Evolutionary conservation across 2,113 vertebrate genomes (phyloP), one percentile per base, ranked within the genome.

Genomic region (Lycocorax pyrrhopterus): DNA sequence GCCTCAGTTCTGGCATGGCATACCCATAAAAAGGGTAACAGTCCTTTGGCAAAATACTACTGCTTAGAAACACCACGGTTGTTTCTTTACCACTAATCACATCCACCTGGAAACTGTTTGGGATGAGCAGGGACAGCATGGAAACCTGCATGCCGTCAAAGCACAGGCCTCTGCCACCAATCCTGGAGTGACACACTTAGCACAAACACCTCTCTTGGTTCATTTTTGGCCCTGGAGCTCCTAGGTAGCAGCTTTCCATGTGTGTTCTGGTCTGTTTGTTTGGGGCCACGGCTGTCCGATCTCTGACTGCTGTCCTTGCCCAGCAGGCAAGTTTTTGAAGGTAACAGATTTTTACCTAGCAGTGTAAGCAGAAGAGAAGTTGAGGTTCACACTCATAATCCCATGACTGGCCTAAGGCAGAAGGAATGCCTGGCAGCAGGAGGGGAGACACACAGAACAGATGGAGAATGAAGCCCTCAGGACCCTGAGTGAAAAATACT

Each of bases 1-100:
- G 29, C 9, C 25, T 87, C 68, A 30, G 29, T 75, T 94, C 58
- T 0, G 0, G 22, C 37, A 52, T 0, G 0, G 21, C 35, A 62
- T 56, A 68, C 6, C 37, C 1, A 3, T 69, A 64, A 90, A 90
- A 83, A 90, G 11, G 35, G 46, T 84, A 87, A 67, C 56, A 84
- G 56, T 75, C 41, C 52, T 82, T 68, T 67, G 66, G 73, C n/a
- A 67, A 94, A 95, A 91, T 58, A 74, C 18, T 75, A 32, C 47
- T 86, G 29, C 52, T 90, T 92, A 68, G 33, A 78, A 84, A 53
- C 62, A 21, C 53, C 56, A 21, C 51, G 37, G 35, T 88, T 87
- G 12, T 93, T 90, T 86, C 51, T 78, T 67, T 26, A 41, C 16
- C 29, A 43, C 22, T 84, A 68, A 82, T 87, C 44, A 11, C 32